Conservation (phyloP, 2,113 vertebrate species). For the Phyllostomus hastatus region DNA sequence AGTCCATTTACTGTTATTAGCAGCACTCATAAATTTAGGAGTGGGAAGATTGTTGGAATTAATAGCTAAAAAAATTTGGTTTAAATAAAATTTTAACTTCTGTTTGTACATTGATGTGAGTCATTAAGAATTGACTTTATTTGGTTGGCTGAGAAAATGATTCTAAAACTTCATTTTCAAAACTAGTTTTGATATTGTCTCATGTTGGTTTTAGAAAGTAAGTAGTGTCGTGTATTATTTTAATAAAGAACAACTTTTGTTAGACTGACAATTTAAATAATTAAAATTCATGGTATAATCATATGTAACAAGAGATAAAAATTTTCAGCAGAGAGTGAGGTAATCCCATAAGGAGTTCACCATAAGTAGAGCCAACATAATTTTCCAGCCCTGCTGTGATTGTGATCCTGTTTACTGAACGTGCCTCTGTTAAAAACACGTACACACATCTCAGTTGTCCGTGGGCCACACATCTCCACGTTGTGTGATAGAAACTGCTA, state of each 20-base stretch:
- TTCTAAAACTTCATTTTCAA: slow-evolving; percentile 10
- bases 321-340: not conserved
- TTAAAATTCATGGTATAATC: slow-evolving; percentile 39
- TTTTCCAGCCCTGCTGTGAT: not conserved
- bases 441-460: rapidly evolving
- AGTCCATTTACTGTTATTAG: not conserved
- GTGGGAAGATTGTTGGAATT: not conserved
- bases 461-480: not conserved
- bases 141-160: slow-evolving; percentile 33
- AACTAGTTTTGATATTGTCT: slow-evolving; percentile 24
- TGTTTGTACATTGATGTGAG: not conserved
- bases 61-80: slow-evolving; percentile 16
- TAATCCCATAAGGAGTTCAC: not conserved
- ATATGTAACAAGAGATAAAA: not conserved
- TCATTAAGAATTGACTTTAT: not conserved
- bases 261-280: slow-evolving; percentile 45
- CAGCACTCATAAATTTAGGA: not conserved
- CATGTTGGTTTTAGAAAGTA: slow-evolving; percentile 47
- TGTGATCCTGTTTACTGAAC: not conserved
- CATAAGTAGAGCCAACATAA: not conserved
- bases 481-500: not conserved
- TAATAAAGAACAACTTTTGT: slow-evolving; percentile 67
- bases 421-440: not conserved
- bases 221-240: not conserved
- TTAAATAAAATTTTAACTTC: slow-evolving; percentile 12